phyloP scores from a whole-genome alignment of 2,888 invertebrate genomes.

The Candidula unifasciata region DNA sequence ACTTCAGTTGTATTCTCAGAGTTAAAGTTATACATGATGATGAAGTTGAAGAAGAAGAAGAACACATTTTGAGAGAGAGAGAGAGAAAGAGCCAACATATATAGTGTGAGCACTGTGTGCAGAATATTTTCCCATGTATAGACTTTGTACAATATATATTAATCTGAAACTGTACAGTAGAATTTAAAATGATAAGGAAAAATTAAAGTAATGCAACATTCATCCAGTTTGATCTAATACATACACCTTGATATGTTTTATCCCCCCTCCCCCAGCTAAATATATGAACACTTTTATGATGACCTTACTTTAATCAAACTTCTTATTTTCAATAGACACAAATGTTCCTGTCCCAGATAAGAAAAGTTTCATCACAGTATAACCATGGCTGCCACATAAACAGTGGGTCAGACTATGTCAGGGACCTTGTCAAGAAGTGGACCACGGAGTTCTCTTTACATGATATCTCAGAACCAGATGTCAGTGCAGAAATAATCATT shows the following conservation, averaged over 20 bases:
- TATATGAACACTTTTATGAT: not conserved
- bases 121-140: too few relatives aligned
- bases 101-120: too few relatives aligned
- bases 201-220: too few relatives aligned
- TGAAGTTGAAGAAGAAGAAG: too few relatives aligned
- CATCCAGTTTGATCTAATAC: not conserved
- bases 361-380: not conserved
- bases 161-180: too few relatives aligned
- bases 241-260: not conserved
- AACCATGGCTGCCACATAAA: not conserved
- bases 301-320: too few relatives aligned
- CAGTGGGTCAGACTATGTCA: not conserved
- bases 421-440: constrained; percentile 50
- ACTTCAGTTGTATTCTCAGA: too few relatives aligned
- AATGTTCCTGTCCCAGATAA: not conserved
- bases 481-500: constrained; percentile 81
- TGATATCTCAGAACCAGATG: constrained; percentile 80
- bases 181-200: too few relatives aligned
- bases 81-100: too few relatives aligned
- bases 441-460: constrained; percentile 50
- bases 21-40: too few relatives aligned
- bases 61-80: too few relatives aligned
- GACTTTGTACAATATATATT: too few relatives aligned
- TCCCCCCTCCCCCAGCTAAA: not conserved
- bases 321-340: not conserved